Evolutionary conservation across 2,888 invertebrate genomes (phyloP).

Genomic region (Spodoptera picta): DNA sequence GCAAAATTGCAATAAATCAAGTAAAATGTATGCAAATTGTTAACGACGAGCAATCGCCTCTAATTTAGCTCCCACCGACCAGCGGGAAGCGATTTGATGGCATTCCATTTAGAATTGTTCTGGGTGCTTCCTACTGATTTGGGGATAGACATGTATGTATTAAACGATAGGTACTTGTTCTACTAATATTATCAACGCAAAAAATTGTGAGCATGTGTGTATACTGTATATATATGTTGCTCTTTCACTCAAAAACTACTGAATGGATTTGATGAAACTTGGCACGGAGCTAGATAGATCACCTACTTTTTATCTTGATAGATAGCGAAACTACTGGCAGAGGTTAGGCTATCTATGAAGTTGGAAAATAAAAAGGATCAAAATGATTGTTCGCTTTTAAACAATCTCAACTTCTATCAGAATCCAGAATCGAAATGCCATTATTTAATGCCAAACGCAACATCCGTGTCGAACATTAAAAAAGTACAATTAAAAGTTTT

Average conservation of each 20-base stretch:
- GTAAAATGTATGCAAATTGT: conserved; percentile 45
- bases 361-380: no score
- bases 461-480: conserved; percentile 28
- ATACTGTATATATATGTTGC: no score
- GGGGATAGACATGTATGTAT: no score
- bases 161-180: no score
- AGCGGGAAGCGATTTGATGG: conserved; percentile 11
- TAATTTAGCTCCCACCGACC: conserved; percentile 14
- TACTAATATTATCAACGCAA: no score
- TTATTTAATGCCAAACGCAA: conserved; percentile 27
- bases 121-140: neutral
- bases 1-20: conserved; percentile 46
- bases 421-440: conserved; percentile 3
- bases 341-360: no score
- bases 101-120: conserved; percentile 13
- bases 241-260: no score
- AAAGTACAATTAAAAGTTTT: conserved; percentile 54
- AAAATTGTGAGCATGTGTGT: no score
- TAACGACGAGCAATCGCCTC: conserved; percentile 24
- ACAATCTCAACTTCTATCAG: conserved; percentile 1
- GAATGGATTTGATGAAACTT: no score
- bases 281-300: no score
- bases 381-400: neutral
- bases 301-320: no score
- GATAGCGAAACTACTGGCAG: no score